Evolutionary conservation across 2,113 vertebrate species (phyloP), one percentile per base, ranked within the genome.

Genomic region (Trogon surrucura): DNA sequence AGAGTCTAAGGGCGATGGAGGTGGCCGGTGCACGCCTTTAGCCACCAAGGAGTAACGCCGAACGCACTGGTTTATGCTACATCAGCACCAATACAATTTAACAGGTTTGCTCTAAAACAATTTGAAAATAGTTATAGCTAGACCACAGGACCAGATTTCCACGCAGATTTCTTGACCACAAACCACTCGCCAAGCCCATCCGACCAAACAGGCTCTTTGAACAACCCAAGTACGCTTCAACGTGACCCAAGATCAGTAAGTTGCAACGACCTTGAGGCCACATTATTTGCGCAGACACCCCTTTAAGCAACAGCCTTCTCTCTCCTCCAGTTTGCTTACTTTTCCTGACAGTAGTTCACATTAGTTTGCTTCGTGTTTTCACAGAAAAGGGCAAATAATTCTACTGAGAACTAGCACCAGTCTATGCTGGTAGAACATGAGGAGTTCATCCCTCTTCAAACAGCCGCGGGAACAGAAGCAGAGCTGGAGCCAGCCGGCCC

Each of bases 131-230:
- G 70, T 44, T 58, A 67, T 7, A 83, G 16, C 15, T 32, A 74
- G 67, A 51, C 56, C 65, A 90, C 53, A 25, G 27, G 5, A 69
- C 20, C 69, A 12, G 45, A 23, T 60, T 84, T 79, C 71, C 54
- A 80, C 1, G 13, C 58, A 41, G 9, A 41, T 41, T 41, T 41
- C n/a, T 45, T 60, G 48, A 74, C 41, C 56, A 80, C 62, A 64
- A 73, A 66, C 51, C 65, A 65, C 84, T 74, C 13, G 19, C 17
- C 7, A 4, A 80, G 57, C 41, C 82, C 62, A 87, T 56, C 53
- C 88, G 74, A 73, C 56, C 34, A 6, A 85, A 71, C 22, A 89
- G 48, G 83, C 66, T 89, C 84, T 96, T 95, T 58, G 66, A 91
- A 79, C n/a, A 21, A 86, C 29, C 50, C 3, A 69, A 73, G 58